These are phyloP conservation scores for Montipora sp. DNA, from an alignment of 64 coral and sea anemone species.

Conservation along the genomic window DNA sequence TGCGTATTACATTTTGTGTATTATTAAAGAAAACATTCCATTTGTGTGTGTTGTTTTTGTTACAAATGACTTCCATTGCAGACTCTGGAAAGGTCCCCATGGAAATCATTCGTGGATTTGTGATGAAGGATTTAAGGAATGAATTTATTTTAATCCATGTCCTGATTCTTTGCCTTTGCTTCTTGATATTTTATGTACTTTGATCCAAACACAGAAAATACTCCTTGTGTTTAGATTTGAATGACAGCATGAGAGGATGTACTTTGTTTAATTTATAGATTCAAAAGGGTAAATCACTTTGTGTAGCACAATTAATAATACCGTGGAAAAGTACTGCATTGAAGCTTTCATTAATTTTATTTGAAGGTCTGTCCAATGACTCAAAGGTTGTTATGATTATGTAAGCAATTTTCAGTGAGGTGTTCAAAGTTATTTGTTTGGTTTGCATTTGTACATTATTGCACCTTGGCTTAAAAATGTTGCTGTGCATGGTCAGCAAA, in stretches of 20 bases:
- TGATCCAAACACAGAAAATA: background rate
- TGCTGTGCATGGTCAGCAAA: too few relatives aligned
- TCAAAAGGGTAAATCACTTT: background rate
- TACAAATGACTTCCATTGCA: conserved; percentile 11
- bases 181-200: background rate
- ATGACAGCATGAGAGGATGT: background rate
- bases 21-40: conserved; percentile 38
- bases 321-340: background rate
- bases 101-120: background rate
- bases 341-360: too few relatives aligned
- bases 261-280: too few relatives aligned
- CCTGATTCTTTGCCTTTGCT: too few relatives aligned
- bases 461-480: too few relatives aligned
- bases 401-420: too few relatives aligned
- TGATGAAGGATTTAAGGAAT: background rate
- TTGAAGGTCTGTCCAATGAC: too few relatives aligned
- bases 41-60: conserved; percentile 55
- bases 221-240: background rate
- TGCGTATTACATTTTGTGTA: background rate
- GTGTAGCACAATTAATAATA: background rate
- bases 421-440: too few relatives aligned
- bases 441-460: too few relatives aligned
- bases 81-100: background rate
- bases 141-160: background rate
- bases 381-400: background rate